Percentiles rank a stretch among this genome's conserved stretches.
Conservation (phyloP, 53 echinoderm and acorn worm species). For the Luidia sarsii region DNA sequence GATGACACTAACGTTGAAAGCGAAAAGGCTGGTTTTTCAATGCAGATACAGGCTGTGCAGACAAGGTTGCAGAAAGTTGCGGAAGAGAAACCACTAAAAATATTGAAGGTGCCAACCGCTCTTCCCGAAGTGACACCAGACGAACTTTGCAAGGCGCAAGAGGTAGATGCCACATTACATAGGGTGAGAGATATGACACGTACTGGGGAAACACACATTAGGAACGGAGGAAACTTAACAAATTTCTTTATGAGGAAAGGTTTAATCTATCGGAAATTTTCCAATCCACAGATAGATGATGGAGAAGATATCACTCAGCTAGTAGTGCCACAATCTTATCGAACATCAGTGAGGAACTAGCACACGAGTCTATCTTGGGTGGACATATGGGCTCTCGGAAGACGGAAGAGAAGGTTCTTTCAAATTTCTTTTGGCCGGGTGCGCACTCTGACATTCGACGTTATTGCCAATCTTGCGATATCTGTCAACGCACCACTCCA, state of each 20-base stretch:
- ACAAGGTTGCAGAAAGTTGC: neutral
- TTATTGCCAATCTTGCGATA: conserved; percentile 59
- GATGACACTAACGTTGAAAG: too few species aligned
- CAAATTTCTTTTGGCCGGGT: conserved; percentile 54
- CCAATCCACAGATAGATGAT: neutral
- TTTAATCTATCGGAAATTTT: conserved; percentile 35
- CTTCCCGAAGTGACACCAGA: conserved; percentile 28
- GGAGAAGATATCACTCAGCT: conserved; percentile 34
- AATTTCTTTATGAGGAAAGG: conserved; percentile 14
- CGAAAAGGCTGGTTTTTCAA: too few species aligned
- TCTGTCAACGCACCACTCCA: conserved; percentile 62
- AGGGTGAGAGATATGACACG: conserved; percentile 1
- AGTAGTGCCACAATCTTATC: conserved; percentile 35
- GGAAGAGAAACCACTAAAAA: conserved; percentile 16
- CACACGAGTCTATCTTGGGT: conserved; percentile 59
- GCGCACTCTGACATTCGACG: conserved; percentile 35
- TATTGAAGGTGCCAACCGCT: conserved; percentile 32
- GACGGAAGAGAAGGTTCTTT: conserved; percentile 45
- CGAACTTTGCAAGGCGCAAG: conserved; percentile 12
- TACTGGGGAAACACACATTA: neutral
- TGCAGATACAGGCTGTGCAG: conserved; percentile 17
- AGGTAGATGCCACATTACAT: conserved; percentile 19
- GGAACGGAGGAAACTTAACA: neutral
- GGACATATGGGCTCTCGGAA: conserved; percentile 52
- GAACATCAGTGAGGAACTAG: conserved; percentile 26